These are phyloP conservation scores for Catagonus wagneri DNA, from an alignment of 2,113 vertebrate genomes.

Conservation along the genomic window DNA sequence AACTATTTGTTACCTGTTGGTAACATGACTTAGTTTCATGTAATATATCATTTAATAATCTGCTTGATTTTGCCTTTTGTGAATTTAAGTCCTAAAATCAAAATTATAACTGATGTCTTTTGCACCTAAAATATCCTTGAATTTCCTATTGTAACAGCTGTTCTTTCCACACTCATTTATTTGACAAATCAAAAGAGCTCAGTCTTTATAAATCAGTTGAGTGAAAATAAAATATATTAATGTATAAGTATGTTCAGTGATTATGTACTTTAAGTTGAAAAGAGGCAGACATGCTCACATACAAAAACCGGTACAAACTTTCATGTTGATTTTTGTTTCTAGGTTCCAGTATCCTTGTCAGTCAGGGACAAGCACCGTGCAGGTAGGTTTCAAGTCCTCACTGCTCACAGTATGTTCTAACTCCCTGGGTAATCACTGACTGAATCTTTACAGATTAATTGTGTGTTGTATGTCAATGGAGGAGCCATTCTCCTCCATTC, in stretches of 20 bases:
- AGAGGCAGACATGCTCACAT: neutral
- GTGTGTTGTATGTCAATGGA: neutral
- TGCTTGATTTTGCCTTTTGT: neutral
- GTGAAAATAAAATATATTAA: conserved; percentile 45
- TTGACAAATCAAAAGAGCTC: neutral
- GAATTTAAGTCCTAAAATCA: neutral
- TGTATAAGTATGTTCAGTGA: neutral
- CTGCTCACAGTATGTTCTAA: neutral
- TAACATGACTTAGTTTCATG: neutral
- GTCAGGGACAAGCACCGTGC: neutral
- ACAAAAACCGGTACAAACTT: neutral
- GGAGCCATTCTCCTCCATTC: neutral
- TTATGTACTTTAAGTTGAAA: neutral
- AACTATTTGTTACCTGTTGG: neutral
- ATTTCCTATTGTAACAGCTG: conserved; percentile 49
- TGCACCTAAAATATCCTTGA: neutral
- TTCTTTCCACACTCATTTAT: neutral
- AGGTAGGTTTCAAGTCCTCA: neutral
- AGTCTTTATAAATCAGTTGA: neutral
- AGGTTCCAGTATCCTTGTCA: neutral
- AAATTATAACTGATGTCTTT: neutral
- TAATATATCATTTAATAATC: neutral
- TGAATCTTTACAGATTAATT: neutral
- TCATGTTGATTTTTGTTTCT: conserved; percentile 24
- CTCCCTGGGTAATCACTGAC: neutral